Evolutionary conservation across 2,888 invertebrate genomes (phyloP), one percentile per base, ranked within the genome.

Genomic region (Dynastes maya): DNA sequence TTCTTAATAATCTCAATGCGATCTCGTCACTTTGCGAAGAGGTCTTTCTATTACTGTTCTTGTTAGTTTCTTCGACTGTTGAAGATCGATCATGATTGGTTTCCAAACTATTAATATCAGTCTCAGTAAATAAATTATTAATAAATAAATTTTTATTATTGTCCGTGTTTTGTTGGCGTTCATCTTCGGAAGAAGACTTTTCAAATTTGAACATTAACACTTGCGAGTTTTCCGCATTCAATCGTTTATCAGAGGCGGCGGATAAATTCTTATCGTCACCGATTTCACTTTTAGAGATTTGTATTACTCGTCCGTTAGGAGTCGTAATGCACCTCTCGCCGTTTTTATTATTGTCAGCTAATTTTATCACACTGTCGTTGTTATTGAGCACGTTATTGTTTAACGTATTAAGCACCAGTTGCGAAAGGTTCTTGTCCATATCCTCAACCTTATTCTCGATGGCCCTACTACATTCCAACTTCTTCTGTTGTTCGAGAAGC

Each of bases 1-100:
- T 89, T 81, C 87, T 88, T 58, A 89, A 84, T 79, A 89, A 83
- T 81, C 86, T 85, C 80, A 89, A 82, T 45, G 88, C 89, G 78
- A 89, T 85, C 82, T 89, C 88, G 82, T 89, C 89, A 81, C 86
- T 88, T 81, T 88, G 87, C 65, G 85, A 84, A 64, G 86, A 84
- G 75, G 81, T 82, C 78, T 84, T 86, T 78, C 84, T 82, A 82
- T 86, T 80, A 55, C 74, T 74, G 63, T 16, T 70, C 61, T 53
- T 79, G 51, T 29, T 22, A 3, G 22, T 53, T 64, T 80, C 80
- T 71, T 74, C 71, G 16, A 40, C 27, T n/a, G 22, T 68, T 1
- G 49, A 55, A 6, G 67, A 55, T 53, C 77, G 75, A 75, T 79
- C 77, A 61, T 81, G 78, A 77, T 78, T 79, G 72, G 76, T 78